Percentiles rank a stretch among this genome's conserved stretches.
Conservation (phyloP, 2,113 vertebrate genomes). For the Andinoacara biseriatus region DNA sequence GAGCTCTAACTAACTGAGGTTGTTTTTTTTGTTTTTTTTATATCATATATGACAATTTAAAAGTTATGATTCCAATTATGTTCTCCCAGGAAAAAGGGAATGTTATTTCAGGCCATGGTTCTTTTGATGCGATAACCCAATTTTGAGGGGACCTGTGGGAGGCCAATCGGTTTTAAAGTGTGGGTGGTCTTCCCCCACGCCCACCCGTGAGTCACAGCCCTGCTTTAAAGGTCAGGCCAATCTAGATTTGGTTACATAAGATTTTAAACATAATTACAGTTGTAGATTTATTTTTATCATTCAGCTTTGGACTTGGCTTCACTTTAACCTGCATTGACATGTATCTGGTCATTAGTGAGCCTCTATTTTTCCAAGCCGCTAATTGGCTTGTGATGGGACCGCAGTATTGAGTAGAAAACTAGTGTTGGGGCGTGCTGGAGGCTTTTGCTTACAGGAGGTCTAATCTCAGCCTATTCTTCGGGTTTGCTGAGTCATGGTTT, state of each 20-base stretch:
- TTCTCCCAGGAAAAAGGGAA: too few relatives aligned
- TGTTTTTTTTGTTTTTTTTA: too few relatives aligned
- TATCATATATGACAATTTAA: too few relatives aligned
- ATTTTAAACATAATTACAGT: not conserved
- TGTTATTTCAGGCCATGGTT: too few relatives aligned
- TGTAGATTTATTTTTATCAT: not conserved
- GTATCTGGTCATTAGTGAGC: not conserved
- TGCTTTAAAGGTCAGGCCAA: not conserved
- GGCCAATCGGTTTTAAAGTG: not conserved
- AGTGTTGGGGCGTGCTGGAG: not conserved
- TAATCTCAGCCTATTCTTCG: not conserved
- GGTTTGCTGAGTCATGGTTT: not conserved
- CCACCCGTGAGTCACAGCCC: not conserved
- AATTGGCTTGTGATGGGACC: slow-evolving; percentile 18
- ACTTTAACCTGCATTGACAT: not conserved
- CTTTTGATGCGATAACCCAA: too few relatives aligned
- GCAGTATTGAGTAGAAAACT: too few relatives aligned
- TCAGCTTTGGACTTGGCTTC: not conserved
- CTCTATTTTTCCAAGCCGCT: not conserved
- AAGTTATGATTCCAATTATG: too few relatives aligned
- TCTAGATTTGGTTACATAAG: not conserved
- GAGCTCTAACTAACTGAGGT: too few relatives aligned
- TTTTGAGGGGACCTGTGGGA: too few relatives aligned
- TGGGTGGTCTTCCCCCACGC: not conserved
- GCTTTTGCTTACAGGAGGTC: not conserved